Base-by-base conservation (phyloP, 2,797 vertebrate species). In the Dendrocincla fuliginosa region DNA sequence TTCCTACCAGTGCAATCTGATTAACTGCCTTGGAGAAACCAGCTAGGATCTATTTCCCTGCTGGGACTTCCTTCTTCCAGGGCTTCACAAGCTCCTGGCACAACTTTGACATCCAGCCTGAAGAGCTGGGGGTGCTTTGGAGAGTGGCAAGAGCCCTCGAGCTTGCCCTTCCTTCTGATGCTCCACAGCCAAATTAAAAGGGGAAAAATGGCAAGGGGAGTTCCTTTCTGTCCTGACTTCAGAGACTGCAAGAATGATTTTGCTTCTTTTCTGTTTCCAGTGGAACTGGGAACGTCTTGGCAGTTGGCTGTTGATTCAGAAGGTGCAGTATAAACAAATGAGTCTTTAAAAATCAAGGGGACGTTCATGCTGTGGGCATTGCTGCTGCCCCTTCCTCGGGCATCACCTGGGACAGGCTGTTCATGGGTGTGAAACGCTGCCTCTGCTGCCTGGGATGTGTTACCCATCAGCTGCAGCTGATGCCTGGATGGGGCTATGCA, bases 51-150 rank as follows among this genome's bases (percentile, higher is more conserved):
- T 39, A 19, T 85, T 90, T 85, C 77, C 78, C 55, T 79, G 37
- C 75, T 37, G 57, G 65, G 81, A 82, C 87, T 71, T 91, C 85
- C 60, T 88, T 64, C 88, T 88, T 87, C 75, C 55, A 81, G 53
- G 57, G 67, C 81, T 93, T 83, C 75, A 32, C 39, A 77, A 41
- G 65, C 78, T 84, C 78, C 42, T 83, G 81, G 68, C 49, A 37
- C 15, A 67, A 68, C 60, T 68, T 68, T 77, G 64, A 53, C 70
- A 41, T 77, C 57, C 75, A 75, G 3, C 59, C 70, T 79, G n/a
- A 50, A 69, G 74, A 90, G 84, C 23, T 3, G 6, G 71, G 39
- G 27, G 2, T 41, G 44, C 55, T 70, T 70, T 37, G 28, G 23
- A 32, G 63, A 37, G 68, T 24, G 35, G 28, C 37, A 70, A 44